Evolutionary conservation across 2,797 vertebrate genomes (phyloP).

Genomic region (Melanotaenia trifasciata): DNA sequence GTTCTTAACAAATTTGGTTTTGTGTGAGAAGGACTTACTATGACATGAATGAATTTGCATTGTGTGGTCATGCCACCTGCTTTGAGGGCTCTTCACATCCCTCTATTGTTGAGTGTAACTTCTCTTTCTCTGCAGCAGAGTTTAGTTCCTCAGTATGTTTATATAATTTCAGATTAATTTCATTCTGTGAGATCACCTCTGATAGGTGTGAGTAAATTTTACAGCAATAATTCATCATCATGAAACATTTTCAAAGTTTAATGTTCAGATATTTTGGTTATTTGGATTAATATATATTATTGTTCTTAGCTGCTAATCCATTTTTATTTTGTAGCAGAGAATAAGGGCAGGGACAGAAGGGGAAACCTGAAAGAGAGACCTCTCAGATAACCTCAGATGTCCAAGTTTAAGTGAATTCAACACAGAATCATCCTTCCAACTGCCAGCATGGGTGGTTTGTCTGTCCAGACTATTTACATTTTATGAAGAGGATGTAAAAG

Average conservation of each 20-base stretch:
- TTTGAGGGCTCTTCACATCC: not conserved
- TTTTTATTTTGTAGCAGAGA: too few relatives aligned
- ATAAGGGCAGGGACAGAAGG: too few relatives aligned
- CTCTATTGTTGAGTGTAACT: not conserved
- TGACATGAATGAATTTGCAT: not conserved
- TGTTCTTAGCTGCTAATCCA: too few relatives aligned
- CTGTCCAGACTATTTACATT: too few relatives aligned
- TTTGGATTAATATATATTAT: not conserved
- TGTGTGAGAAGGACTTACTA: not conserved
- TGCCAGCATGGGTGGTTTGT: too few relatives aligned
- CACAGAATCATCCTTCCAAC: too few relatives aligned
- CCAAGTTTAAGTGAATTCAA: too few relatives aligned
- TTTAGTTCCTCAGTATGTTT: too few relatives aligned
- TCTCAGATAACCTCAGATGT: too few relatives aligned
- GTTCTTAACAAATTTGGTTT: slow-evolving; percentile 20
- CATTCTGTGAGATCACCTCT: not conserved
- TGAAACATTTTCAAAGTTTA: not conserved
- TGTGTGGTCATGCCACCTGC: not conserved
- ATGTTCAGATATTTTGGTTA: not conserved
- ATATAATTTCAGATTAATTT: not conserved
- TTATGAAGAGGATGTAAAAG: too few relatives aligned
- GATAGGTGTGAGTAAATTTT: not conserved
- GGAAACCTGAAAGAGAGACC: too few relatives aligned
- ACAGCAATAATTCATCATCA: not conserved
- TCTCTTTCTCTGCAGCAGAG: not conserved